These are phyloP conservation scores for Meriones unguiculatus DNA, from an alignment of 2,113 vertebrate genomes.

Conservation along the genomic window DNA sequence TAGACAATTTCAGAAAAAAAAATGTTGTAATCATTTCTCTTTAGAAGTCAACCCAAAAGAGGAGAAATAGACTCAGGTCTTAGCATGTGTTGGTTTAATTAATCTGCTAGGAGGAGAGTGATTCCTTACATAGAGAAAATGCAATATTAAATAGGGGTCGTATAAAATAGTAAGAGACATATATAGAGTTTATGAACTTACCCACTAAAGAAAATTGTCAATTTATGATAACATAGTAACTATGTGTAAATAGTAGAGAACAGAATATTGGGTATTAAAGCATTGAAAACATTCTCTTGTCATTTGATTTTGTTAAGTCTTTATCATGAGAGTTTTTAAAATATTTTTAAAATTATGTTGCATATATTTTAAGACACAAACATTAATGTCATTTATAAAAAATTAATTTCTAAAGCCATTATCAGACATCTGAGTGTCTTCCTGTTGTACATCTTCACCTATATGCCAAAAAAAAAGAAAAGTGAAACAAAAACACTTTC, in stretches of 20 bases:
- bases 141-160: background rate
- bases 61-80: background rate
- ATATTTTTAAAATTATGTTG: background rate
- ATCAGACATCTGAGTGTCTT: background rate
- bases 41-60: background rate
- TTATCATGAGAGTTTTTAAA: background rate
- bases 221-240: background rate
- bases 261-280: background rate
- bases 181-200: background rate
- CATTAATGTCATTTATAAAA: background rate
- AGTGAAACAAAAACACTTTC: background rate
- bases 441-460: background rate
- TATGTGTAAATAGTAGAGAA: background rate
- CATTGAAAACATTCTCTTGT: slow-evolving; percentile 4
- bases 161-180: background rate
- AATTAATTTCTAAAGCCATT: slow-evolving; percentile 8
- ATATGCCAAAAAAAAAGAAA: background rate
- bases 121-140: background rate
- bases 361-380: slow-evolving; percentile 1
- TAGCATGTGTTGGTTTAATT: background rate
- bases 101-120: background rate
- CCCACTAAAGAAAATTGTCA: background rate
- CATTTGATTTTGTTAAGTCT: background rate
- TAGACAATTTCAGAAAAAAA: slow-evolving; percentile 3
- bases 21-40: background rate